Percentiles rank a stretch among this genome's conserved stretches.
phyloP scores from a whole-genome alignment of 2,888 invertebrate genomes.

The Sthenelais limicola region DNA sequence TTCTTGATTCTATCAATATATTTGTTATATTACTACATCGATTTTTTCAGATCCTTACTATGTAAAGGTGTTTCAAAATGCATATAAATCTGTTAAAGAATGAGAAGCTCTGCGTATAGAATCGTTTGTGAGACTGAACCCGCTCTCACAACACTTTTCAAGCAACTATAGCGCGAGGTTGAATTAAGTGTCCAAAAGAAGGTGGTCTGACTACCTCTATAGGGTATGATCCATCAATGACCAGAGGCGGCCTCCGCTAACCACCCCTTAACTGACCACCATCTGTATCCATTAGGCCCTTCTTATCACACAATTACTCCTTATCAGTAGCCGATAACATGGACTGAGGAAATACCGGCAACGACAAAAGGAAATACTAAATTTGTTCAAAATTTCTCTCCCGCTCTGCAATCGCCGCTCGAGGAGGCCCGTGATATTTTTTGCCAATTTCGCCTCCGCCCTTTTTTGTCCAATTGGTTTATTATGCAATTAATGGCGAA shows the following conservation, averaged over 20 bases:
- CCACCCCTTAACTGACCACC: constrained; percentile 13
- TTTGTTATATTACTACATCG: no score
- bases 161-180: no score
- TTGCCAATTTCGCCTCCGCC: no score
- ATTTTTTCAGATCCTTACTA: no score
- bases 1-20: no score
- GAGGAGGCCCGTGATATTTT: no score
- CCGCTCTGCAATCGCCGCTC: no score
- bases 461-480: no score
- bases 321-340: not conserved
- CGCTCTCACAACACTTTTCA: not conserved
- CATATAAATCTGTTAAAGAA: not conserved
- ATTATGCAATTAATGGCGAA: constrained; percentile 37
- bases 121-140: not conserved
- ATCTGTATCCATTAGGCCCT: constrained; percentile 36
- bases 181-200: no score
- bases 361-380: constrained; percentile 26
- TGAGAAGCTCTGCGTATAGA: not conserved
- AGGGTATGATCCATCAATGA: constrained; percentile 24
- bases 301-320: no score
- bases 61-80: not conserved
- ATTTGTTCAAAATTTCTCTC: constrained; percentile 28
- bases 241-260: constrained; percentile 20
- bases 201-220: constrained; percentile 21
- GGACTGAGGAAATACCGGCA: constrained; percentile 12